A percentile compares a stretch with the other conserved stretches of the same genome.
Conservation (phyloP, 37 sponge, comb jelly and placozoan genomes). For the Ianthella basta region DNA sequence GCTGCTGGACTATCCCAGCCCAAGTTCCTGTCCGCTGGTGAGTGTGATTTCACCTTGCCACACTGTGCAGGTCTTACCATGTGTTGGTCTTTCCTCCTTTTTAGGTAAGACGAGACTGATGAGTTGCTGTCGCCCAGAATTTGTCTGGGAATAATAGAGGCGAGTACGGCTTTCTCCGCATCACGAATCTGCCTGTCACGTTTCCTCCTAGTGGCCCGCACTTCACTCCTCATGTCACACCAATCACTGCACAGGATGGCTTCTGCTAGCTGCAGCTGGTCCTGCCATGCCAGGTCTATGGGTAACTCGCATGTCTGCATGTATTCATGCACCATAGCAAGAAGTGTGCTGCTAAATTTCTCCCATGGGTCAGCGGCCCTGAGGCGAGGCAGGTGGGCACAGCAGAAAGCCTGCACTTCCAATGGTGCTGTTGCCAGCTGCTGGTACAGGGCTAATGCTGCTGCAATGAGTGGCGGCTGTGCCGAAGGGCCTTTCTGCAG, state of each 20-base stretch:
- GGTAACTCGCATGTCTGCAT: too few species aligned
- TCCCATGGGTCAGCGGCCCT: too few species aligned
- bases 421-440: too few species aligned
- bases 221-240: conserved; percentile 9
- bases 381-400: too few species aligned
- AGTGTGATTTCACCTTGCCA: conserved; percentile 32
- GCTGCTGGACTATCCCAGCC: conserved; percentile 24
- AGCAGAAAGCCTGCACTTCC: too few species aligned
- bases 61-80: neutral
- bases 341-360: too few species aligned
- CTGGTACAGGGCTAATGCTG: too few species aligned
- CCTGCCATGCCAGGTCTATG: too few species aligned
- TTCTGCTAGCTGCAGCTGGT: neutral
- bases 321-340: too few species aligned
- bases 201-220: neutral
- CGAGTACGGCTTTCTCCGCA: neutral
- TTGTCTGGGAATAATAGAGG: neutral
- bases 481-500: too few species aligned
- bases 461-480: too few species aligned
- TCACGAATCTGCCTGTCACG: neutral
- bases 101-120: neutral
- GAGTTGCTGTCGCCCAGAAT: neutral
- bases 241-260: too few species aligned
- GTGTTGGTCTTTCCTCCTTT: neutral
- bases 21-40: conserved; percentile 3